A percentile compares a stretch with the other conserved stretches of the same genome.
These are phyloP conservation scores for Brenthis daphne DNA, from an alignment of 2,888 invertebrate genomes.

Conservation along the genomic window DNA sequence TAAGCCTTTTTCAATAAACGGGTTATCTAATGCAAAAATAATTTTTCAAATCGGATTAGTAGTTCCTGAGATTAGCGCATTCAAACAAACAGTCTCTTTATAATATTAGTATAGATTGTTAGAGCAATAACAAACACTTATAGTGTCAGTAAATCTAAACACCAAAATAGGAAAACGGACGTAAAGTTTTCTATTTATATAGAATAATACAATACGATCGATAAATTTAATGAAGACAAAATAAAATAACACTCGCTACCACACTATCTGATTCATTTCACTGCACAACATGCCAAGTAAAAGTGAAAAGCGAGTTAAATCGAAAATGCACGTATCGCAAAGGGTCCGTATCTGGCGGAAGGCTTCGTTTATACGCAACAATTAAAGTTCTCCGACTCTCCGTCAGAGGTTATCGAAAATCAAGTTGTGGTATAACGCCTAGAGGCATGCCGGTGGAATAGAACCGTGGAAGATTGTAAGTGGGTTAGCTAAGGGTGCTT, in stretches of 20 bases:
- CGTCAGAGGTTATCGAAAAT: slow-evolving; percentile 39
- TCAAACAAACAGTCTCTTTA: no score
- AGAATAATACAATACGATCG: slow-evolving; percentile 4
- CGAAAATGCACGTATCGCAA: slow-evolving; percentile 27
- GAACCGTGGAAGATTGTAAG: slow-evolving; percentile 30
- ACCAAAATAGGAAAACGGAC: neutral
- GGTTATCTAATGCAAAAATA: no score
- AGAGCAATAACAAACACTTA: neutral
- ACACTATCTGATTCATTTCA: slow-evolving; percentile 23
- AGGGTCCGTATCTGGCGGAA: slow-evolving; percentile 31
- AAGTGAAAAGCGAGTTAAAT: slow-evolving; percentile 39
- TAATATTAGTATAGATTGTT: no score
- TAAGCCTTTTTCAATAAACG: no score
- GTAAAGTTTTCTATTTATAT: slow-evolving; percentile 2
- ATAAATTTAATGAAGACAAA: slow-evolving; percentile 23
- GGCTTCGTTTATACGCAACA: slow-evolving; percentile 39
- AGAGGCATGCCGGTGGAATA: slow-evolving; percentile 22
- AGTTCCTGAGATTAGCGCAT: no score
- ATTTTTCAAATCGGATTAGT: no score
- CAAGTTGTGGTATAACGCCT: slow-evolving; percentile 37
- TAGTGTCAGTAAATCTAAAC: neutral
- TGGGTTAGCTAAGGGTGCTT: slow-evolving; percentile 25
- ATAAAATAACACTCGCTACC: slow-evolving; percentile 13
- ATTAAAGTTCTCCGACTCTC: slow-evolving; percentile 36
- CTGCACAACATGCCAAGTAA: slow-evolving; percentile 29